Conservation (phyloP, 2,113 vertebrate genomes). For the Phasianus colchicus region DNA sequence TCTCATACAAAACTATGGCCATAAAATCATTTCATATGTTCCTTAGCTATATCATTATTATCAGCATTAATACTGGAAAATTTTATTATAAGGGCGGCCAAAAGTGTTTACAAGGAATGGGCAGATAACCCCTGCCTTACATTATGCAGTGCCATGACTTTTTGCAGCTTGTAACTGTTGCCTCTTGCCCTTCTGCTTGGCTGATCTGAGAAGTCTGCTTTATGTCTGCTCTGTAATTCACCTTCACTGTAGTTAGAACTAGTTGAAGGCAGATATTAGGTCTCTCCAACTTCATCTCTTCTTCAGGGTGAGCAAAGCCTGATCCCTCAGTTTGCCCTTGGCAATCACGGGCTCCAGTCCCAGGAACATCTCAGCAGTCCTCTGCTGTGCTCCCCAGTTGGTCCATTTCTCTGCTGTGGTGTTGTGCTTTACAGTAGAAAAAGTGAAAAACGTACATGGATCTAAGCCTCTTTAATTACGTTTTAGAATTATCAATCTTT, state of each 20-base stretch:
- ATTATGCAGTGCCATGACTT: neutral
- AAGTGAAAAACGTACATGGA: neutral
- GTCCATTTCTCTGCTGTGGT: neutral
- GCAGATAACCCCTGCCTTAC: neutral
- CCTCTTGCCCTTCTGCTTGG: neutral
- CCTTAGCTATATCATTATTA: neutral
- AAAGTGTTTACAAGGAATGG: neutral
- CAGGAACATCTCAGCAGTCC: rapidly evolving
- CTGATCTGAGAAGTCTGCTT: neutral
- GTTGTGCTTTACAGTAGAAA: neutral
- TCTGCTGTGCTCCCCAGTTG: neutral
- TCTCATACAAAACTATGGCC: neutral
- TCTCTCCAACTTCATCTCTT: neutral
- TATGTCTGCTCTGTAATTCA: neutral
- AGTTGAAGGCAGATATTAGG: neutral
- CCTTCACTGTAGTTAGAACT: neutral
- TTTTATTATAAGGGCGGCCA: neutral
- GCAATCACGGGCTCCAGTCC: neutral
- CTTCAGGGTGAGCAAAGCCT: neutral
- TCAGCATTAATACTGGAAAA: neutral
- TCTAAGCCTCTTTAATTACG: neutral
- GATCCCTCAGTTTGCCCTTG: neutral
- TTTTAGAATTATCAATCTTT: neutral
- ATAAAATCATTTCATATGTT: neutral
- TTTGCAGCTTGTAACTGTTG: neutral